These are phyloP conservation scores for Nomia melanderi DNA, from an alignment of 1,140 invertebrate species.

Conservation along the genomic window DNA sequence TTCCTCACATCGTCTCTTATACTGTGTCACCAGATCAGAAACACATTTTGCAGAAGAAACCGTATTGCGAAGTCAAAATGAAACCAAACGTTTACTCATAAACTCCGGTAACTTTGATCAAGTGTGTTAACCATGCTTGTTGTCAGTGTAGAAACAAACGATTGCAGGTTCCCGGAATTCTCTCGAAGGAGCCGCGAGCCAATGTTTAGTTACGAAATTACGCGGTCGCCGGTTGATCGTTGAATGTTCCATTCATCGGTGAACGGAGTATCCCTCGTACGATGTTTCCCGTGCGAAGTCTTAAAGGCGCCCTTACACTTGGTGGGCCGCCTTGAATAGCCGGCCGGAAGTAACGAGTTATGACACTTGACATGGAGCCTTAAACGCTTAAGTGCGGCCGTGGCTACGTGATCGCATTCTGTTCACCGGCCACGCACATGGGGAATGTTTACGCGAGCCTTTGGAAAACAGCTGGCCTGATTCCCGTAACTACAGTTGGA, in stretches of 20 bases:
- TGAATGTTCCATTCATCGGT: constrained; percentile 21
- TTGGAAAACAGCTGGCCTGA: constrained; percentile 24
- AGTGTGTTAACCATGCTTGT: neutral
- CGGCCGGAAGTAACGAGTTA: constrained; percentile 77
- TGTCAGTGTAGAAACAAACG: neutral
- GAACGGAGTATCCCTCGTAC: constrained; percentile 9
- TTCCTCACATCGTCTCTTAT: no score
- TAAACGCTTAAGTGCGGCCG: constrained; percentile 72
- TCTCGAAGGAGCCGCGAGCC: neutral
- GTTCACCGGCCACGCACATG: constrained; percentile 5
- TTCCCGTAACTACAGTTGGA: neutral
- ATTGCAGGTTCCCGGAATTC: neutral
- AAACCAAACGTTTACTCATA: no score
- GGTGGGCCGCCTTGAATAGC: constrained; percentile 52
- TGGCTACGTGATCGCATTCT: constrained; percentile 59
- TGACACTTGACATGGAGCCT: constrained; percentile 72
- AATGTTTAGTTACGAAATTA: neutral
- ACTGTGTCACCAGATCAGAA: no score
- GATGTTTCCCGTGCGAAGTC: constrained; percentile 15
- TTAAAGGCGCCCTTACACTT: constrained; percentile 59
- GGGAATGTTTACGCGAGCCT: neutral
- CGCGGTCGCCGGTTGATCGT: neutral
- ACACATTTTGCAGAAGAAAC: no score
- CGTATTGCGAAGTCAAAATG: no score
- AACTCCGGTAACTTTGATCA: neutral